Base-by-base conservation (phyloP, 2,113 vertebrate genomes). In the Channa maculata region DNA sequence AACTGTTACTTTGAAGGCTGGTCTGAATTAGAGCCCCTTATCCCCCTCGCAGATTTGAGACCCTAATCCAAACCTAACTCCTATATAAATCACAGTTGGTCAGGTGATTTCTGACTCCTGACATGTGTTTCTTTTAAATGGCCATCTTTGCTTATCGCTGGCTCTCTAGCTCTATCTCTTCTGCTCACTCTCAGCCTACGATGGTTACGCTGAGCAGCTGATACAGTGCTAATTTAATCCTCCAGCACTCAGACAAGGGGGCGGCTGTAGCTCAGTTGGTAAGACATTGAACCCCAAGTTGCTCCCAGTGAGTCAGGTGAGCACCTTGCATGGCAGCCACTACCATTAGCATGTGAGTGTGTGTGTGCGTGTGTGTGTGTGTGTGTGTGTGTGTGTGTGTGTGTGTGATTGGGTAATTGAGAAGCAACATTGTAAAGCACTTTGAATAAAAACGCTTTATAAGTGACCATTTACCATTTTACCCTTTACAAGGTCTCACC, bases 81-180 rank as follows among this genome's bases (percentile, higher is more conserved):
- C 62, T 71, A n/a, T 37, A 81, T 86, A 89, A 89, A 92, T 89
- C 71, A 36, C 46, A 58, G 51, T 61, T 34, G 36, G 53, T 68
- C 80, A 79, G 77, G 73, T 75, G 62, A 87, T 85, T 85, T 80
- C 69, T 84, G 75, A 79, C 73, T 84, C 63, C 76, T 91, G 83
- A 87, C 79, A 37, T 86, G 89, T 86, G 82, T 82, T 90, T 89
- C 82, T 89, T 80, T 91, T 91, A 80, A 58, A 15, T n/a, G 68
- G 85, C 86, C 86, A 90, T 68, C 70, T 81, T 24, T 24, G 36
- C 36, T 63, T 43, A 38, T 69, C 15, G 50, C 63, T 71, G 2
- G 1, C 36, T 63, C 52, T 73, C 49, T 46, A 59, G 45, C 39
- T 8, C n/a, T 24, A n/a, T 49, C 8, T 38, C 60, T 49, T 3